Evolutionary conservation across 1,140 invertebrate genomes (phyloP), one percentile per base, ranked within the genome.

Genomic region (Lineus longissimus): DNA sequence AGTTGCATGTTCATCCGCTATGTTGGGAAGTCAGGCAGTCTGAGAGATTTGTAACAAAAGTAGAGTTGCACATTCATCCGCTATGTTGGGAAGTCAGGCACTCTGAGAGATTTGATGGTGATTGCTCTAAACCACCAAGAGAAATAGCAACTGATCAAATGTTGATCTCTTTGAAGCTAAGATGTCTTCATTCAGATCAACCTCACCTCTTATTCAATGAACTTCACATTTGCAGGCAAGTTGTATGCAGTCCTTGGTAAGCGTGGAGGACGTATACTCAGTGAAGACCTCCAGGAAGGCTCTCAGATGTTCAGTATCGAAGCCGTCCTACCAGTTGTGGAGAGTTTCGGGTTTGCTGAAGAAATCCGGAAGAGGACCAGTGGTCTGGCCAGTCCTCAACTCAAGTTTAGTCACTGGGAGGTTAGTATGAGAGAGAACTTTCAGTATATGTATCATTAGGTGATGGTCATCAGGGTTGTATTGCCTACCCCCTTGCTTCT

Each of bases 341-440:
- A 99, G 82, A 98, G 95, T 80, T 97, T 98, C 83, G 88, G 91
- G 62, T 93, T 99, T 81, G 91, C 92, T 6, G 89, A 93, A 55
- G 77, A 81, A 43, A 88, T 98, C 63, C 76, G 87, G 22, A 97
- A 94, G 74, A 91, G 94, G 81, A 98, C 95, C 30, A 97, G 94
- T 66, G 97, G 97, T 27, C 85, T 97, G 61, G 96, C 96, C 6
- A 91, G 89, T 80, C 95, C 95, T 13, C 95, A 97, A 81, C 86
- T 99, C 62, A 86, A 93, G 67, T 99, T 98, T 84, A 95, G 92
- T 76, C 94, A 97, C 81, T 99, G 95, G 92, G 94, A 98, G 89
- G 91, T 92, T 82, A 85, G 83, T 72, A 59, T 57, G 15, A 25
- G 36, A 25, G 15, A 31, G 33, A 19, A 33, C 40, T 4, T 27